These are phyloP conservation scores for Pogoniulus pusillus DNA, from an alignment of 2,797 vertebrate genomes.

Conservation along the genomic window DNA sequence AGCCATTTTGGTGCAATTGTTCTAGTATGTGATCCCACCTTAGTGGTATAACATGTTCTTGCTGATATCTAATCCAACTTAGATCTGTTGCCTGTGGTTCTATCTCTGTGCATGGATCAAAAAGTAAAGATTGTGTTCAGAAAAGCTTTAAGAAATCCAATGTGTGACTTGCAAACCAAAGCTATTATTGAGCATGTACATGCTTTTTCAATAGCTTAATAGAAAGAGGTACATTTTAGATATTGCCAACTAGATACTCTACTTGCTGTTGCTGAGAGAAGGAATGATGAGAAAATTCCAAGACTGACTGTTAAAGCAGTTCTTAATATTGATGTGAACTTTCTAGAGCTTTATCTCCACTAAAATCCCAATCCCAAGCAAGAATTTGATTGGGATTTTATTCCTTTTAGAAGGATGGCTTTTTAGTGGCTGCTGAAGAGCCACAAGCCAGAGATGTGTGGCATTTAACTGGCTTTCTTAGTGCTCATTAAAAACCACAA, in stretches of 20 bases:
- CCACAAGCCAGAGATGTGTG: not conserved
- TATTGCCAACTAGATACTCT: not conserved
- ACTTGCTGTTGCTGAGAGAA: not conserved
- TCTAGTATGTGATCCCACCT: not conserved
- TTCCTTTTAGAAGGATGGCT: not conserved
- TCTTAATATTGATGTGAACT: not conserved
- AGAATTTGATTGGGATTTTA: not conserved
- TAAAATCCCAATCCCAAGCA: not conserved
- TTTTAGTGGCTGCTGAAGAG: not conserved
- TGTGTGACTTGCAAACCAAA: not conserved
- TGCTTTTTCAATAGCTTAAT: not conserved
- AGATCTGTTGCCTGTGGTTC: not conserved
- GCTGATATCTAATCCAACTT: not conserved
- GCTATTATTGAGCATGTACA: not conserved
- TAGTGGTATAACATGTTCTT: not conserved
- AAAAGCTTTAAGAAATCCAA: not conserved
- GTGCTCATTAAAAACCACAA: not conserved
- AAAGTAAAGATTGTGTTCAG: not conserved
- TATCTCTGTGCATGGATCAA: rapidly evolving
- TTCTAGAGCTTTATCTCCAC: not conserved
- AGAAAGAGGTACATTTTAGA: not conserved
- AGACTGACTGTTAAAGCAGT: not conserved
- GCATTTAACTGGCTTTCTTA: not conserved
- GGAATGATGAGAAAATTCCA: not conserved
- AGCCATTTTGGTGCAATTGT: not conserved